A percentile compares a stretch with the other conserved stretches of the same genome.
Evolutionary conservation across 2,797 vertebrate species (phyloP).

Genomic region (Hemitrygon akajei): DNA sequence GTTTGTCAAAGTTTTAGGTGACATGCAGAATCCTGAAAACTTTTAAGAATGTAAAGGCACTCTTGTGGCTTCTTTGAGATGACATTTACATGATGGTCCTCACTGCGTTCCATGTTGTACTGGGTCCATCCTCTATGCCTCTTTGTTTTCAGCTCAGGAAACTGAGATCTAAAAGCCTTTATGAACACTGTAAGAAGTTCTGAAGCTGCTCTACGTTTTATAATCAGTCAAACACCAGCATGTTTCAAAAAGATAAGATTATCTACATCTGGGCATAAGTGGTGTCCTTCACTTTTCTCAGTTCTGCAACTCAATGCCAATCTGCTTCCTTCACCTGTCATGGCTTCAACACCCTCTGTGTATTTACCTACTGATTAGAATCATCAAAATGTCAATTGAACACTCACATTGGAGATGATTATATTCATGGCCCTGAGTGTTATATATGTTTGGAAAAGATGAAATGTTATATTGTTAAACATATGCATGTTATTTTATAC

Average conservation of each 20-base stretch:
- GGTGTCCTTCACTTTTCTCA: not conserved
- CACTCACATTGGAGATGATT: not conserved
- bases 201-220: not conserved
- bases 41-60: too few species aligned
- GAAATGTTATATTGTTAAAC: too few species aligned
- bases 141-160: not conserved
- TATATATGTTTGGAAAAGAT: too few species aligned
- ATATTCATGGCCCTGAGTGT: not conserved
- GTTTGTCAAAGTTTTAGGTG: too few species aligned
- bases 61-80: too few species aligned
- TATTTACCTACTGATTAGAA: not conserved
- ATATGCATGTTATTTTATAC: too few species aligned
- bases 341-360: too few species aligned
- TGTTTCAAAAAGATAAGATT: not conserved
- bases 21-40: too few species aligned
- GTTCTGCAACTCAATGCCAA: not conserved
- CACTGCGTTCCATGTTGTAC: too few species aligned
- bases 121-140: too few species aligned
- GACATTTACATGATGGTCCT: too few species aligned
- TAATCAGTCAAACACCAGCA: not conserved
- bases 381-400: not conserved
- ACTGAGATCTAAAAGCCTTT: not conserved
- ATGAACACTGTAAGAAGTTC: not conserved
- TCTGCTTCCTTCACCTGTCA: not conserved
- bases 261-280: not conserved